These are phyloP conservation scores for Steinernema khuongi DNA, from an alignment of 1,140 invertebrate species.

Conservation along the genomic window DNA sequence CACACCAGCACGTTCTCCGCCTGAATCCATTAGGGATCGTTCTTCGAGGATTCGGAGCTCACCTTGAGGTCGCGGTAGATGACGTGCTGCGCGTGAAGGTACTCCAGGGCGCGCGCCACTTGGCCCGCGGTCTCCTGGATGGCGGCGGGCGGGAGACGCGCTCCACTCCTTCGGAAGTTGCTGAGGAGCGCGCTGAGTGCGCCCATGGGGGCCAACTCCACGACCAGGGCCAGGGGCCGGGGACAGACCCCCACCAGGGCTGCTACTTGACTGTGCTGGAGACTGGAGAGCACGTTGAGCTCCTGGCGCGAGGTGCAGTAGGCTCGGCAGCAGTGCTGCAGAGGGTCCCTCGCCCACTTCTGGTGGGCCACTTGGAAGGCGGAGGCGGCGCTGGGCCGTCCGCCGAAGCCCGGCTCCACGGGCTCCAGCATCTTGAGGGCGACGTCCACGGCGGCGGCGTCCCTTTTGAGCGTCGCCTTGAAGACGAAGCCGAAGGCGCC, in stretches of 20 bases:
- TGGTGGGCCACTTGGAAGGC: constrained; percentile 70
- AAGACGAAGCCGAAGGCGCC: constrained; percentile 97
- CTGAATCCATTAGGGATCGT: constrained; percentile 49
- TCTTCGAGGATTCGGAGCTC: constrained; percentile 62
- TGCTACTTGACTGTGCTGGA: constrained; percentile 84
- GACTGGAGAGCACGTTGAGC: constrained; percentile 75
- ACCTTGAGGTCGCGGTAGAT: constrained; percentile 91
- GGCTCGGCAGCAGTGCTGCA: constrained; percentile 83
- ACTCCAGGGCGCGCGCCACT: constrained; percentile 86
- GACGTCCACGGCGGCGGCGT: constrained; percentile 64
- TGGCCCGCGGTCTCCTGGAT: constrained; percentile 74
- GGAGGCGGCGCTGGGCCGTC: constrained; percentile 69
- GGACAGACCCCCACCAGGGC: constrained; percentile 79
- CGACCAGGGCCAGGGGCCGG: constrained; percentile 79
- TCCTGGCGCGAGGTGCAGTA: constrained; percentile 91
- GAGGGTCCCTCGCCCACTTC: constrained; percentile 83
- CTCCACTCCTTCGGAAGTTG: constrained; percentile 75
- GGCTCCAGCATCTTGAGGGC: constrained; percentile 93
- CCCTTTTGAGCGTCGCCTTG: constrained; percentile 70
- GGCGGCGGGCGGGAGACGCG: constrained; percentile 72
- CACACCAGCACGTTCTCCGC: constrained; percentile 76
- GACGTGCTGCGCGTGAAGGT: constrained; percentile 84
- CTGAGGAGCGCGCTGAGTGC: constrained; percentile 76
- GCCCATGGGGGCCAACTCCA: constrained; percentile 83
- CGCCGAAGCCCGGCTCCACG: constrained; percentile 75